These are phyloP conservation scores for Ambastaia sidthimunki DNA, from an alignment of 2,797 vertebrate genomes.

Conservation along the genomic window DNA sequence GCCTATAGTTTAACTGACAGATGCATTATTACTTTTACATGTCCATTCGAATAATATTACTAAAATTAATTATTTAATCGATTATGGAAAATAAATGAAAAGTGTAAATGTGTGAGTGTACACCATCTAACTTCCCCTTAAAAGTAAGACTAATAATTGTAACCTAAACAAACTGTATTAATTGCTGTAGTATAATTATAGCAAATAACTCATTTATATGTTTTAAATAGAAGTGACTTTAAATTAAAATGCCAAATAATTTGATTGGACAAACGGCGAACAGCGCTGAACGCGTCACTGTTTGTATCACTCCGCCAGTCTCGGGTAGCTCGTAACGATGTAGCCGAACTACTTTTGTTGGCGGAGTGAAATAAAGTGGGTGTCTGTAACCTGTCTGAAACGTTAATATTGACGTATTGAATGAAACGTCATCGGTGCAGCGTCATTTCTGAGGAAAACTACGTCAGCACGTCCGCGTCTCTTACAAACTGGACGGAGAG, in stretches of 20 bases:
- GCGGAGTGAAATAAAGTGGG: background rate
- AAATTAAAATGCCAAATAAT: no score
- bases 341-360: background rate
- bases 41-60: background rate
- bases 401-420: no score
- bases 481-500: background rate
- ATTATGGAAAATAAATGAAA: background rate
- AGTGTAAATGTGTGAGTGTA: background rate
- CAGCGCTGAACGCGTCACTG: no score
- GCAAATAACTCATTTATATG: background rate
- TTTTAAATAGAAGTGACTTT: no score
- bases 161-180: background rate
- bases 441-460: no score
- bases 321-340: no score
- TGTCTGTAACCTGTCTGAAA: background rate
- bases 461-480: no score
- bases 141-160: background rate
- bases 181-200: background rate
- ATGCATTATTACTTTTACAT: background rate
- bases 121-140: conserved; percentile 1
- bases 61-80: background rate
- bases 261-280: no score
- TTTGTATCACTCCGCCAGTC: background rate
- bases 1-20: background rate
- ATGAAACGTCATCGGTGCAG: no score